Evolutionary conservation across 2,888 invertebrate genomes (phyloP), one percentile per base, ranked within the genome.

Genomic region (Tenthredo distinguenda): DNA sequence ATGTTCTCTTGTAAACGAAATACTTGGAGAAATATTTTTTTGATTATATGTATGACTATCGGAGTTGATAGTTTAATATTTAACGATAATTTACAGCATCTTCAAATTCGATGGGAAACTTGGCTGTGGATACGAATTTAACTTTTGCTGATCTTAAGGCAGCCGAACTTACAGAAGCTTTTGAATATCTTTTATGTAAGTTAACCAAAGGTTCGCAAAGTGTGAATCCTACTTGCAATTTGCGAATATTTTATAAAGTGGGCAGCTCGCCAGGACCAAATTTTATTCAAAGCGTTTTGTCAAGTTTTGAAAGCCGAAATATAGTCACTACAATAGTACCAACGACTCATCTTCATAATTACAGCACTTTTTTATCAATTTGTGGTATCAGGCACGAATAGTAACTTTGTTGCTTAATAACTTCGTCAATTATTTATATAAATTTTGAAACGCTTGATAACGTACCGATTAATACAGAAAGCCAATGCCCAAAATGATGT

Each of bases 301-400:
- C 91, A 26, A 92, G 89, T 76, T 93, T 93, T 87, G 89, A 90
- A 77, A 90, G 88, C 65, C 90, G 91, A 77, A 93, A 93, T 88
- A 95, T 97, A 88, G 96, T 96, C 85, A 96, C 96, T 89, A 97
- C 97, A 18, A 95, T 97, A 87, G 95, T 98, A 94, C 98, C 98
- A 83, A 97, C 97, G 88, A 95, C 96, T 88, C 96, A 96, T 92
- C 95, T 98, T 91, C 97, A 97, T 94, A 97, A 96, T 94, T 96
- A 96, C 88, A 96, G 96, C 94, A 97, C 97, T 90, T 97, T 97
- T 94, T 95, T 98, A 89, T 97, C 98, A 87, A 96, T 98, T 93
- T 97, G 96, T 94, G 98, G 97, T 31, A 95, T 98, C 88, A 95
- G 97, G 90, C 96, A 97, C 93, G 96, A 96, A 91, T 96, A 93